Percentiles rank a stretch among this genome's conserved stretches.
Evolutionary conservation across 2,797 vertebrate species (phyloP).

Genomic region (Sternarchorhynchus goeldii): DNA sequence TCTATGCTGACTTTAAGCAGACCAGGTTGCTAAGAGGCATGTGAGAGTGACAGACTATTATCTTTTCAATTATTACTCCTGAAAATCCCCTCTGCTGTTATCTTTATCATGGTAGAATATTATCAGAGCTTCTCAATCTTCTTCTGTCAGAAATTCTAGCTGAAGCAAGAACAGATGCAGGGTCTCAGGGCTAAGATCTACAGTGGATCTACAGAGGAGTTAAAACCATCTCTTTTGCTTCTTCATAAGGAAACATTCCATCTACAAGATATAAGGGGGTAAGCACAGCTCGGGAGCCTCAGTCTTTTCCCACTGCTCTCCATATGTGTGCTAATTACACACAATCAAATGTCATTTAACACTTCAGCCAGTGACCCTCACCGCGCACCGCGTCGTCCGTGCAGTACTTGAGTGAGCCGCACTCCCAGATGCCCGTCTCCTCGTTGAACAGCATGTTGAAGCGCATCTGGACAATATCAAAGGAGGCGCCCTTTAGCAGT

Average conservation of each 20-base stretch:
- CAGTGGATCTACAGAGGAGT: too few species aligned
- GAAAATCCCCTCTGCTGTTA: background rate
- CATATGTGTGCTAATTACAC: too few species aligned
- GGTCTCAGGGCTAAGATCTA: too few species aligned
- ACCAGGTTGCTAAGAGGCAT: background rate
- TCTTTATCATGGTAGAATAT: background rate
- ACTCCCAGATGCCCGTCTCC: constrained; percentile 68
- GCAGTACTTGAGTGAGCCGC: constrained; percentile 68
- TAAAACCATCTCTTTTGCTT: too few species aligned
- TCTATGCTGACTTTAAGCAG: background rate
- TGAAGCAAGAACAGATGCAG: too few species aligned
- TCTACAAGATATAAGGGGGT: too few species aligned
- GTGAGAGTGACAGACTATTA: background rate
- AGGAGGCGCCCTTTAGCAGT: constrained; percentile 71
- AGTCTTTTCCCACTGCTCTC: too few species aligned
- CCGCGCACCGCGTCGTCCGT: constrained; percentile 70
- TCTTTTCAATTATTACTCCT: background rate
- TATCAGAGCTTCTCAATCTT: background rate
- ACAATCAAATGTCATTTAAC: too few species aligned
- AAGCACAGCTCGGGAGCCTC: too few species aligned
- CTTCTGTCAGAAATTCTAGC: background rate
- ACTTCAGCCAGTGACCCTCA: constrained; percentile 46
- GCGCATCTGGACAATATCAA: constrained; percentile 74
- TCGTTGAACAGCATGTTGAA: constrained; percentile 77
- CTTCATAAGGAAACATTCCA: too few species aligned